A percentile compares a stretch with the other conserved stretches of the same genome.
phyloP scores from a whole-genome alignment of 2,888 invertebrate genomes.

The Tetramorium bicarinatum region DNA sequence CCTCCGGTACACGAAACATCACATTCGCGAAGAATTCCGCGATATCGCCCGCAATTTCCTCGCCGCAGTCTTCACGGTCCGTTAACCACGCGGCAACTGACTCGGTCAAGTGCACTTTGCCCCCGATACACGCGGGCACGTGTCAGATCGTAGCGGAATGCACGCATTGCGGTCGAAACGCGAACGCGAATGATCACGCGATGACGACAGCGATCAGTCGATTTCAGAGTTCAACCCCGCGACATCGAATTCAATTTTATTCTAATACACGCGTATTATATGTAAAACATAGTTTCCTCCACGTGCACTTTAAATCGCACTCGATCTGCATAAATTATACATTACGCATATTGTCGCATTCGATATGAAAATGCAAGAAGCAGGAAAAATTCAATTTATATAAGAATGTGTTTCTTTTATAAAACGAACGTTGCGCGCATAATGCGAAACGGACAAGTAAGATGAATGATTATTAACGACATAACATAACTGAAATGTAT shows the following conservation, averaged over 20 bases:
- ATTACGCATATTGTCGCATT: background rate
- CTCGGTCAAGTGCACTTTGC: constrained; percentile 66
- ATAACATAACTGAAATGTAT: background rate
- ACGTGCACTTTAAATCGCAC: background rate
- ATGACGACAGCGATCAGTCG: background rate
- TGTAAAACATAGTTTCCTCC: no score
- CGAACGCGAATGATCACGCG: background rate
- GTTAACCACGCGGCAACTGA: constrained; percentile 38
- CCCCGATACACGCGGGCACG: constrained; percentile 44
- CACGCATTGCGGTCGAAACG: constrained; percentile 37
- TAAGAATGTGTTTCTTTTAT: background rate
- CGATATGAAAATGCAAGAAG: background rate
- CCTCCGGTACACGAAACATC: background rate
- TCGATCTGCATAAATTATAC: background rate
- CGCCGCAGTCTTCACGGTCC: constrained; percentile 32
- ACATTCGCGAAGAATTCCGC: background rate
- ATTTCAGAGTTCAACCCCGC: background rate
- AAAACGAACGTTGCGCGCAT: background rate
- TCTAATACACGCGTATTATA: background rate
- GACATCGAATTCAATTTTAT: background rate
- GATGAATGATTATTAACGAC: no score
- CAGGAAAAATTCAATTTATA: background rate
- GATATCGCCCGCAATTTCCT: background rate
- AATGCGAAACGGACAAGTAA: constrained; percentile 1
- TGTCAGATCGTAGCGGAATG: constrained; percentile 31